phyloP scores from a whole-genome alignment of 1,140 invertebrate species.

The Eciton burchellii region DNA sequence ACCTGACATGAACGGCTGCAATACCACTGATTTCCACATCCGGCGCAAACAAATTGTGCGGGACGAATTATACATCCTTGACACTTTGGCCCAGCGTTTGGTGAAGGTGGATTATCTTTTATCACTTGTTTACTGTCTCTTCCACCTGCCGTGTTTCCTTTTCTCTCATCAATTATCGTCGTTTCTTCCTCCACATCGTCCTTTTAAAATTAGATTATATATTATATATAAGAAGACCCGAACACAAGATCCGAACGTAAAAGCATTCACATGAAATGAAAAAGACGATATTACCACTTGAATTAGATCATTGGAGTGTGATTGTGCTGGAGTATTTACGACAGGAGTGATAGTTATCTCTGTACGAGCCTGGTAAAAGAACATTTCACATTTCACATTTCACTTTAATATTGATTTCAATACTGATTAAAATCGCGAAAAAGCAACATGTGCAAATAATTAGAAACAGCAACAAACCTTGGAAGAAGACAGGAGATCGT shows the following conservation, averaged over 20 bases:
- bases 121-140: conserved; percentile 74
- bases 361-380: conserved; percentile 81
- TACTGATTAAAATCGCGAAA: not conserved
- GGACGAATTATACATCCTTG: conserved; percentile 92
- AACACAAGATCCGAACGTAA: conserved; percentile 17
- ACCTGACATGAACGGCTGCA: conserved; percentile 96
- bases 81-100: conserved; percentile 86
- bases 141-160: conserved; percentile 78
- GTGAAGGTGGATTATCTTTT: conserved; percentile 49
- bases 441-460: conserved; percentile 53
- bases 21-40: conserved; percentile 95
- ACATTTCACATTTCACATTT: not conserved
- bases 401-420: conserved; percentile 7
- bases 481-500: conserved; percentile 87
- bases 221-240: not conserved
- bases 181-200: conserved; percentile 88
- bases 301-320: conserved; percentile 80
- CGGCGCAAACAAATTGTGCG: conserved; percentile 94
- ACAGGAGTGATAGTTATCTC: conserved; percentile 87
- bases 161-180: conserved; percentile 89
- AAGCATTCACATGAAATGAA: not conserved
- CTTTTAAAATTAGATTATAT: conserved; percentile 81
- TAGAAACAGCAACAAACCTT: conserved; percentile 85
- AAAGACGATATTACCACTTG: conserved; percentile 77
- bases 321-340: conserved; percentile 79